These are phyloP conservation scores for Eupithecia centaureata DNA, from an alignment of 2,888 invertebrate genomes.

Conservation along the genomic window DNA sequence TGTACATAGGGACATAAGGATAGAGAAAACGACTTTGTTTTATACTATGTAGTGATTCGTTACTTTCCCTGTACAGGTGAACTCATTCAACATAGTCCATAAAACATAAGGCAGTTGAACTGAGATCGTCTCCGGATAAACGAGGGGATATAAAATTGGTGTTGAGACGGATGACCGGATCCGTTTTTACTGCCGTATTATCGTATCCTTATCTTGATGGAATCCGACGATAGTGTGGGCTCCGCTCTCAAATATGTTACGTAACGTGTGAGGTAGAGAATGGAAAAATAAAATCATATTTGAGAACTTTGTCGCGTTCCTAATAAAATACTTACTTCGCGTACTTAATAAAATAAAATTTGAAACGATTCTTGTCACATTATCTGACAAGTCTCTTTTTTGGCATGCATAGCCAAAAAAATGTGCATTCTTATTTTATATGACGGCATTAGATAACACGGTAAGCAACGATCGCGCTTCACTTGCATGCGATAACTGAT, in stretches of 20 bases:
- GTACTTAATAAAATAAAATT: too few species aligned
- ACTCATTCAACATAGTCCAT: constrained; percentile 20
- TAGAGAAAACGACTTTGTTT: too few species aligned
- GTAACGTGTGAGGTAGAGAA: neutral
- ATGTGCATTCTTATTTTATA: too few species aligned
- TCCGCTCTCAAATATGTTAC: constrained; percentile 4
- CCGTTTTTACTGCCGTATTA: constrained; percentile 58
- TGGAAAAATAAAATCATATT: neutral
- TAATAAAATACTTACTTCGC: neutral
- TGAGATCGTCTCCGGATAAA: constrained; percentile 54
- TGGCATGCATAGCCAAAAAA: too few species aligned
- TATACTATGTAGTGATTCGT: too few species aligned
- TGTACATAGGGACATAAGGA: too few species aligned
- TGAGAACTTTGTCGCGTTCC: neutral
- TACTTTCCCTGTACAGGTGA: constrained; percentile 6
- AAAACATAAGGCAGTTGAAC: constrained; percentile 40
- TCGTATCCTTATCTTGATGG: constrained; percentile 37
- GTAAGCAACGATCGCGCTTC: too few species aligned
- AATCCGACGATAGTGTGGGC: constrained; percentile 36
- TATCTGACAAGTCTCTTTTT: too few species aligned
- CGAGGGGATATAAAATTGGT: constrained; percentile 51
- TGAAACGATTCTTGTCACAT: too few species aligned
- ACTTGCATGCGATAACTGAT: too few species aligned
- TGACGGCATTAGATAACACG: too few species aligned
- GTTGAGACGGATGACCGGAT: constrained; percentile 47